Base-by-base conservation (phyloP, 1,140 invertebrate genomes). In the Tetramorium parvispinum region DNA sequence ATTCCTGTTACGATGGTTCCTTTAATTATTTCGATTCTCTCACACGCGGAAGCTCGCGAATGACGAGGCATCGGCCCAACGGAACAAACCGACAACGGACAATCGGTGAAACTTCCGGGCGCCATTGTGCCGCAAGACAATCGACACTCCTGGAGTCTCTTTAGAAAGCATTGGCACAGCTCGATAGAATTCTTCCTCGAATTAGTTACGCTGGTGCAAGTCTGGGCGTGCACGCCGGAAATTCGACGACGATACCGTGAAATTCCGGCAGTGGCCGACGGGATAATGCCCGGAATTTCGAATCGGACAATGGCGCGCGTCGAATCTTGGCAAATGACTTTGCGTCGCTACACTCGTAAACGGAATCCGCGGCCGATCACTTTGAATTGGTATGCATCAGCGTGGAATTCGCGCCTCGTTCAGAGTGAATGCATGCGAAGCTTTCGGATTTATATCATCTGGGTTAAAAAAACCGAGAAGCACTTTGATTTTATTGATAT, bases 311-410 rank as follows among this genome's bases (percentile, higher is more conserved):
- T 83, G 40, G 79, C 53, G 65, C 78, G 66, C 40, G 79, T 83
- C 79, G 79, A 82, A 83, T 83, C 79, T 83, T 83, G 79, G 68
- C 79, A 83, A 83, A 75, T 83, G 79, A 83, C 79, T 83, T 83
- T 75, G 79, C 66, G 18, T 51, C 68, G 79, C 68, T 75, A 73
- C 79, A 83, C 79, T 83, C 40, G 79, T 83, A 83, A 83, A 73
- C 68, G 79, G 68, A 83, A 83, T 75, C 70, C 53, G 68, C 40
- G 79, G 59, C 79, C 70, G 53, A 83, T 83, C 79, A 32, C 68
- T 83, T 75, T 83, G 79, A 83, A 83, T 59, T 24, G 66, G 66
- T 82, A 82, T 82, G 66, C 66, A 73, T 82, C 68, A 37, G n/a
- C 37, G 24, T 24, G 79, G 68, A 83, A 83, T 73, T 83, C 53